phyloP scores from a whole-genome alignment of 2,888 invertebrate species.

The Heterodera filipjevi region DNA sequence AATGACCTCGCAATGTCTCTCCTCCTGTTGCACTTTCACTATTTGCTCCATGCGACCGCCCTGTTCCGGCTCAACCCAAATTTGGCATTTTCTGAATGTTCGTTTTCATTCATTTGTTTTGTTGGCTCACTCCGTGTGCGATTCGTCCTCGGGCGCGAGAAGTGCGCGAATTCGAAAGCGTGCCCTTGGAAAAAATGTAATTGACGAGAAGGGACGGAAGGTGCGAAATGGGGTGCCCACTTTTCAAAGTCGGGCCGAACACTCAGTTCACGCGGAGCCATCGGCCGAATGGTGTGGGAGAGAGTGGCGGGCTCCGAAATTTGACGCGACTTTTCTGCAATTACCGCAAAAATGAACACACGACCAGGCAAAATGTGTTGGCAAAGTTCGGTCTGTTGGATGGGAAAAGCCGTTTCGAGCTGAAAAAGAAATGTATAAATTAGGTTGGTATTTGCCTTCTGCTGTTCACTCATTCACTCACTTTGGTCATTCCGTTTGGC shows the following conservation, averaged over 20 bases:
- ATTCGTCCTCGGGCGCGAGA: conserved; percentile 11
- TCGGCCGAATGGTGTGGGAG: conserved; percentile 56
- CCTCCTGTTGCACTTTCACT: conserved; percentile 11
- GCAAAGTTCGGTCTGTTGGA: conserved; percentile 47
- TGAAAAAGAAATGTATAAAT: conserved; percentile 7
- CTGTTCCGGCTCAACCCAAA: conserved; percentile 25
- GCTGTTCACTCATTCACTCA: neutral
- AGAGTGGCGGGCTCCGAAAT: conserved; percentile 50
- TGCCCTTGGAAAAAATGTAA: neutral
- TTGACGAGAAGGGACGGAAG: neutral
- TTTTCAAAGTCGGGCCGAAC: conserved; percentile 55
- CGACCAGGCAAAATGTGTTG: conserved; percentile 53
- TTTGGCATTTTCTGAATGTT: conserved; percentile 19
- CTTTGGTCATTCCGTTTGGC: conserved; percentile 43
- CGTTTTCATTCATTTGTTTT: neutral
- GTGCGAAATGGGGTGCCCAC: neutral
- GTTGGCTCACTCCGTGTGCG: conserved; percentile 17
- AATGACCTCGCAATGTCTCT: conserved; percentile 33
- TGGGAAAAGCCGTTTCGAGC: conserved; percentile 21
- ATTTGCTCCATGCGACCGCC: conserved; percentile 21
- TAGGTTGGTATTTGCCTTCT: neutral
- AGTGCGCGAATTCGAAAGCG: conserved; percentile 22
- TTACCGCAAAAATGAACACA: conserved; percentile 52
- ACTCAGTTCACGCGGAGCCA: conserved; percentile 54
- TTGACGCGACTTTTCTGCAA: conserved; percentile 54